Conservation (phyloP, 2,113 vertebrate species). For the Tapirus terrestris region DNA sequence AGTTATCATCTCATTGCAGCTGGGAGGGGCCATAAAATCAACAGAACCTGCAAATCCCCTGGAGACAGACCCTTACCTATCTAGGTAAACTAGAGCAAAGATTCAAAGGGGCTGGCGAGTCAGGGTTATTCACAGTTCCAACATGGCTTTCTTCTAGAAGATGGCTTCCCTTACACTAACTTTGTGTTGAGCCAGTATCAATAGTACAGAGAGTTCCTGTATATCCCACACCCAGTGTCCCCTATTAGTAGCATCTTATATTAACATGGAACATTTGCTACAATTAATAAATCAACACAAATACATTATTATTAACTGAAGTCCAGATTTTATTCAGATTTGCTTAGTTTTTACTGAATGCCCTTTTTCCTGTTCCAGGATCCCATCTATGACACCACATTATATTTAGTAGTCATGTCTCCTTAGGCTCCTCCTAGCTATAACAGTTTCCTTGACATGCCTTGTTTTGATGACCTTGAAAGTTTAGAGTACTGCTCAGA, state of each 20-base stretch:
- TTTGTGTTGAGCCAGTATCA: too few relatives aligned
- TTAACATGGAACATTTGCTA: background rate
- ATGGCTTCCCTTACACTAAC: too few relatives aligned
- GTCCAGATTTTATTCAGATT: background rate
- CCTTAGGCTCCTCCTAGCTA: background rate
- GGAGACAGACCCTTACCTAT: too few relatives aligned
- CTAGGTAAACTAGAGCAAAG: too few relatives aligned
- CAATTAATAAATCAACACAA: background rate
- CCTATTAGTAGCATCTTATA: background rate
- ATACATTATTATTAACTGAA: background rate
- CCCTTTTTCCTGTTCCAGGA: too few relatives aligned
- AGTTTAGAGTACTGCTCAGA: background rate
- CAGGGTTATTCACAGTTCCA: too few relatives aligned
- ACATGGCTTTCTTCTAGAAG: too few relatives aligned
- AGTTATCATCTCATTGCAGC: too few relatives aligned
- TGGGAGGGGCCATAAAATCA: background rate
- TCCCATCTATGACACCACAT: too few relatives aligned
- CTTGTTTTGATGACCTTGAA: background rate
- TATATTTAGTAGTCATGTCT: background rate
- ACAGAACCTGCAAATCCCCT: too few relatives aligned
- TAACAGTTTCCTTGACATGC: background rate
- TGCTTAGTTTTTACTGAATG: background rate
- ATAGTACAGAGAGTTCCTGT: background rate
- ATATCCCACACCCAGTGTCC: background rate
- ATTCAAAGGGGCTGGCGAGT: too few relatives aligned